Base-by-base conservation (phyloP, 2,797 vertebrate species). In the Alca torda region DNA sequence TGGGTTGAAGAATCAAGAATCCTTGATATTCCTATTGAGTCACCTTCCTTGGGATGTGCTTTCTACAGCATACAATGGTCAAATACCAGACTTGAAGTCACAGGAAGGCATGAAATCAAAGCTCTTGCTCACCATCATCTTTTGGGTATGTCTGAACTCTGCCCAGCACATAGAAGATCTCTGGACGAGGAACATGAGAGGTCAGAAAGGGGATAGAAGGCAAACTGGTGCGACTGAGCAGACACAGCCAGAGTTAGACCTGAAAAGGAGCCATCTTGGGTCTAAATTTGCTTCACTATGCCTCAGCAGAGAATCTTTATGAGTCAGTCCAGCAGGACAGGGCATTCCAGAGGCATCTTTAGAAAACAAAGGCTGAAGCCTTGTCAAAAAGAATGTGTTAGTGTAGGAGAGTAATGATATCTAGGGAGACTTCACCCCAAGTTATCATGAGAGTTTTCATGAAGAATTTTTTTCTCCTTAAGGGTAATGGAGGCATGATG, bases 341-440 rank as follows among this genome's bases (percentile, higher is more conserved):
- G 85, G 82, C 73, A 88, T 86, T 95, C 93, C 91, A 88, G 91
- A 91, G 90, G 93, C 93, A 75, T 84, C 76, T 96, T 95, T 69
- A 46, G 79, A 61, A 91, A 93, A 93, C 59, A 88, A 84, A 81
- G 70, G 90, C 90, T 95, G 91, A 95, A 93, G 64, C 23, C 96
- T 85, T 95, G 94, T 95, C 94, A 93, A 3, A 93, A 96, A 57
- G 30, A 57, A 88, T 94, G 69, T 65, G 53, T 72, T 95, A 15
- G 30, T 50, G 61, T 30, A 91, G 61, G 35, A 89, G 64, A 87
- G 50, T 51, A 76, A 80, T 53, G 39, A n/a, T 70, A 85, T 67
- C 82, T 48, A 59, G 91, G 84, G 82, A 95, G 65, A 90, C 85
- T 96, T 91, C 63, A 87, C 59, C 85, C 80, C 57, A 86, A 91